phyloP scores from a whole-genome alignment of 2,113 vertebrate species.

The Tupaia chinensis region DNA sequence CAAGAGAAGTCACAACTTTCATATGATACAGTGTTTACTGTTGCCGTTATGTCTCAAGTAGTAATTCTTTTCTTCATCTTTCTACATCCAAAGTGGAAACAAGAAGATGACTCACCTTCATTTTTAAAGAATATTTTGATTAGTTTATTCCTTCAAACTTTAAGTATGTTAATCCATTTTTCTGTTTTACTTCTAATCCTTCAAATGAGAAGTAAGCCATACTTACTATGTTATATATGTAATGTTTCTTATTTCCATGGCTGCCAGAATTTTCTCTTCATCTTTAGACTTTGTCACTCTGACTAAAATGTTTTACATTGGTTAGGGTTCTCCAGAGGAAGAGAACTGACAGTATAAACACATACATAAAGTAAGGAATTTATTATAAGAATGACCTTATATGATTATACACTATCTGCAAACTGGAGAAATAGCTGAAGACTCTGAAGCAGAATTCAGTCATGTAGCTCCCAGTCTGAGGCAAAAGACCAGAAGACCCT shows the following conservation, averaged over 20 bases:
- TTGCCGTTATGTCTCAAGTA: neutral
- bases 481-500: too few relatives aligned
- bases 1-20: neutral
- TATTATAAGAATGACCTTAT: too few relatives aligned
- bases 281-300: neutral
- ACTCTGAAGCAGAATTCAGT: too few relatives aligned
- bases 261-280: neutral
- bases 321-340: neutral
- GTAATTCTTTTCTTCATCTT: neutral
- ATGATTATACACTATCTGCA: too few relatives aligned
- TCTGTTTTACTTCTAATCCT: neutral
- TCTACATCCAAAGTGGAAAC: neutral
- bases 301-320: neutral
- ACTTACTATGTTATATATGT: neutral
- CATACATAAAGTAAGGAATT: too few relatives aligned
- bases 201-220: neutral
- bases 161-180: neutral
- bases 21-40: neutral
- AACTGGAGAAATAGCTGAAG: too few relatives aligned
- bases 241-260: neutral
- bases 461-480: too few relatives aligned
- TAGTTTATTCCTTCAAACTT: neutral
- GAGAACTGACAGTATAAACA: too few relatives aligned
- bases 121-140: neutral
- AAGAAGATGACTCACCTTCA: neutral